These are phyloP conservation scores for Congeria kusceri DNA, from an alignment of 2,888 invertebrate genomes.

Conservation along the genomic window DNA sequence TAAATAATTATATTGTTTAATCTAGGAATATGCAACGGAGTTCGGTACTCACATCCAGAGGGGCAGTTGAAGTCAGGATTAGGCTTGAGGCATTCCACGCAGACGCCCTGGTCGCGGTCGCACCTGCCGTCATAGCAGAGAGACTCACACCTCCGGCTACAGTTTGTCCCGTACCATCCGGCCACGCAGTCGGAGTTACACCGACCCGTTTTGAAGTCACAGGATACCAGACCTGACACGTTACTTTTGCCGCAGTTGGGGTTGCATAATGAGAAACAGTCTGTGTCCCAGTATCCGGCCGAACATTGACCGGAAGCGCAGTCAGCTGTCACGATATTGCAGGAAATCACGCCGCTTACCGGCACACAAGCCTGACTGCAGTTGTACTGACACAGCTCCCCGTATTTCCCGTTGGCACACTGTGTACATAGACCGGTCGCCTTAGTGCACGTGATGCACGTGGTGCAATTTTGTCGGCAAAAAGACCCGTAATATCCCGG, in stretches of 20 bases:
- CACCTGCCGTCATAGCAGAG: slow-evolving; percentile 47
- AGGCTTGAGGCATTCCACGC: slow-evolving; percentile 44
- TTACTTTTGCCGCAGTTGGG: slow-evolving; percentile 25
- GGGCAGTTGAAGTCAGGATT: slow-evolving; percentile 48
- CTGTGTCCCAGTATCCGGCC: slow-evolving; percentile 28
- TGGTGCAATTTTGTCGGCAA: slow-evolving; percentile 33
- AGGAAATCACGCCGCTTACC: slow-evolving; percentile 14
- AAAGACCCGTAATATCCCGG: slow-evolving; percentile 43
- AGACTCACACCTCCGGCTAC: slow-evolving; percentile 38
- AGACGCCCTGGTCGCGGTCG: slow-evolving; percentile 42
- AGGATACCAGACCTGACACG: slow-evolving; percentile 8
- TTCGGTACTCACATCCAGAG: slow-evolving; percentile 42
- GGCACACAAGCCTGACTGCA: slow-evolving; percentile 51
- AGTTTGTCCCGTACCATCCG: slow-evolving; percentile 37
- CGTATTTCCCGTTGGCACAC: slow-evolving; percentile 39
- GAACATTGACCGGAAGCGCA: slow-evolving; percentile 43
- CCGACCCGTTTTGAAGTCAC: slow-evolving; percentile 27
- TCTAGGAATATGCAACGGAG: too few relatives aligned
- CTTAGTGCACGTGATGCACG: slow-evolving; percentile 42
- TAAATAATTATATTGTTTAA: too few relatives aligned
- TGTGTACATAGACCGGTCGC: slow-evolving; percentile 35
- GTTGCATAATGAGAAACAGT: slow-evolving; percentile 28
- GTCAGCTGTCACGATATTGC: slow-evolving; percentile 29
- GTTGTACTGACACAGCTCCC: slow-evolving; percentile 29
- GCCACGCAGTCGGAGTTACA: slow-evolving; percentile 27